Evolutionary conservation across 2,113 vertebrate species (phyloP).

Genomic region (Lepus timidus): DNA sequence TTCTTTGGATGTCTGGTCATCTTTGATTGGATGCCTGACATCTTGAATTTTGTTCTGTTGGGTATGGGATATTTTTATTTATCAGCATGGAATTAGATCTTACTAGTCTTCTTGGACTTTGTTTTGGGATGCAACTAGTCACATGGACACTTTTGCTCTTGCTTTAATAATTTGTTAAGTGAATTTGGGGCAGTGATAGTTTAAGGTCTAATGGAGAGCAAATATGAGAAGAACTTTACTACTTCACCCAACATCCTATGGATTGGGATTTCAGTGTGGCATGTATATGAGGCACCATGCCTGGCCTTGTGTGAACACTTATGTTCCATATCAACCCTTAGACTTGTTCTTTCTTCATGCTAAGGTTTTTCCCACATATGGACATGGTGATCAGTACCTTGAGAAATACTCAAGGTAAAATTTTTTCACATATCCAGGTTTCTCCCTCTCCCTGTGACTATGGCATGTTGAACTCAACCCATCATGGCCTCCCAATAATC

Average conservation of each 20-base stretch:
- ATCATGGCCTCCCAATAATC: background rate
- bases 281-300: background rate
- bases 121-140: background rate
- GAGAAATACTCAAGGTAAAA: background rate
- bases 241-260: fast-evolving
- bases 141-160: background rate
- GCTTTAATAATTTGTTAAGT: background rate
- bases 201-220: background rate
- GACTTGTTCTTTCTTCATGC: background rate
- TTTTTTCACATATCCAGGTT: background rate
- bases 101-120: background rate
- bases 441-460: background rate
- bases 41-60: background rate
- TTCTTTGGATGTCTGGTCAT: background rate
- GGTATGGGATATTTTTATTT: background rate
- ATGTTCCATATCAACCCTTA: background rate
- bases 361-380: fast-evolving
- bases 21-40: background rate
- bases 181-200: no score
- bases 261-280: background rate
- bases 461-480: background rate
- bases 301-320: background rate
- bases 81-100: background rate
- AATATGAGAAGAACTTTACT: background rate
- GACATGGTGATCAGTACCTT: background rate